These are phyloP conservation scores for Morelia viridis DNA, from an alignment of 2,797 vertebrate species.

Conservation along the genomic window DNA sequence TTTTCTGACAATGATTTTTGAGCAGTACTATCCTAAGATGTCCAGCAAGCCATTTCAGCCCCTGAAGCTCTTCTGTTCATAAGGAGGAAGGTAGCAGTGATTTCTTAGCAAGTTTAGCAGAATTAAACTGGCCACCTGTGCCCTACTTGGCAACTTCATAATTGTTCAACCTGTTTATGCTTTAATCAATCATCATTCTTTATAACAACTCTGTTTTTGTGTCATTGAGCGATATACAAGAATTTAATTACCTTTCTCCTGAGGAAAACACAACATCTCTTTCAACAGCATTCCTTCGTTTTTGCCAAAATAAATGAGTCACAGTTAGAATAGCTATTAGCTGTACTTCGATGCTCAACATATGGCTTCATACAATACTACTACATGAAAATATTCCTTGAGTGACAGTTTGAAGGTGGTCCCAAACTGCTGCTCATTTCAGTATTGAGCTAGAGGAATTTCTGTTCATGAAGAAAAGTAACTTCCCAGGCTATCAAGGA, in stretches of 20 bases:
- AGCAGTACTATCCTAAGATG: neutral
- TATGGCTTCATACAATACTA: neutral
- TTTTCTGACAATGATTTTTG: neutral
- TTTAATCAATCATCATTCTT: slow-evolving; percentile 4
- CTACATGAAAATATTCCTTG: neutral
- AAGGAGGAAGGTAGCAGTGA: neutral
- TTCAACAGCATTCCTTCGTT: neutral
- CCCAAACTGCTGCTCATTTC: neutral
- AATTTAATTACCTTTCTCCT: neutral
- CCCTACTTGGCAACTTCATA: neutral
- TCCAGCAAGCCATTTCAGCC: slow-evolving; percentile 10
- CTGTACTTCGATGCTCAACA: neutral
- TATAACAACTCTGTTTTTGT: neutral
- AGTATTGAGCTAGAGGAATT: neutral
- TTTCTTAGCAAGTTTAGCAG: neutral
- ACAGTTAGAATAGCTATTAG: neutral
- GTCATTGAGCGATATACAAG: neutral
- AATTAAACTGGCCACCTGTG: slow-evolving; percentile 4
- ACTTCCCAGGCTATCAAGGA: neutral
- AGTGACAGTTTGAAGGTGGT: neutral
- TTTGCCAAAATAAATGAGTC: neutral
- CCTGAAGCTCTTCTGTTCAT: neutral
- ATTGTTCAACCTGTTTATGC: slow-evolving; percentile 7
- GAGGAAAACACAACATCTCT: neutral
- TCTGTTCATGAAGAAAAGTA: neutral